Evolutionary conservation across 1,140 invertebrate species (phyloP).

Genomic region (Lerema accius): DNA sequence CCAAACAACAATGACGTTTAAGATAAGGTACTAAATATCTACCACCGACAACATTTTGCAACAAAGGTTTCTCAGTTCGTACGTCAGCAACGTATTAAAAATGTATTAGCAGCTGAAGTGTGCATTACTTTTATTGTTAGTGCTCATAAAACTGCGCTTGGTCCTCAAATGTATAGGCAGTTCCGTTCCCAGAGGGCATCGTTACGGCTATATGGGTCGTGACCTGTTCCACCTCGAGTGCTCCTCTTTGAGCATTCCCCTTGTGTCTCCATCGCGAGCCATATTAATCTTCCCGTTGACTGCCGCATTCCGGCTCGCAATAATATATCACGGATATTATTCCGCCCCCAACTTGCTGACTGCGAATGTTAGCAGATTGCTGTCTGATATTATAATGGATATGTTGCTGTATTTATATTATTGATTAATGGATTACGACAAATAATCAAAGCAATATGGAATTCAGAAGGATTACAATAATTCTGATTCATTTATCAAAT

Average conservation of each 20-base stretch:
- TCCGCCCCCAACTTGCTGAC: constrained; percentile 1
- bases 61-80: background rate
- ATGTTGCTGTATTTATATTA: too few relatives aligned
- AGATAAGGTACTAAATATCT: too few relatives aligned
- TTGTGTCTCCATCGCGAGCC: constrained; percentile 33
- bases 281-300: constrained; percentile 35
- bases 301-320: constrained; percentile 5
- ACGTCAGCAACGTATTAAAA: background rate
- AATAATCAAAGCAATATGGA: too few relatives aligned
- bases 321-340: constrained; percentile 22
- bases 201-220: constrained; percentile 44
- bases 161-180: constrained; percentile 10
- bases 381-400: constrained; percentile 6
- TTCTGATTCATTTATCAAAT: too few relatives aligned
- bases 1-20: too few relatives aligned
- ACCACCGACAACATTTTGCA: too few relatives aligned
- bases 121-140: background rate
- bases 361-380: background rate
- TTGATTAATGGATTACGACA: too few relatives aligned
- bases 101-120: background rate
- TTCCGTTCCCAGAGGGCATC: constrained; percentile 28
- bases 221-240: constrained; percentile 32
- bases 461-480: background rate
- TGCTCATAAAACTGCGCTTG: background rate
- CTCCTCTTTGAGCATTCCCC: constrained; percentile 37